Conservation (phyloP, 2,888 invertebrate species). For the Esperia sulphurella region DNA sequence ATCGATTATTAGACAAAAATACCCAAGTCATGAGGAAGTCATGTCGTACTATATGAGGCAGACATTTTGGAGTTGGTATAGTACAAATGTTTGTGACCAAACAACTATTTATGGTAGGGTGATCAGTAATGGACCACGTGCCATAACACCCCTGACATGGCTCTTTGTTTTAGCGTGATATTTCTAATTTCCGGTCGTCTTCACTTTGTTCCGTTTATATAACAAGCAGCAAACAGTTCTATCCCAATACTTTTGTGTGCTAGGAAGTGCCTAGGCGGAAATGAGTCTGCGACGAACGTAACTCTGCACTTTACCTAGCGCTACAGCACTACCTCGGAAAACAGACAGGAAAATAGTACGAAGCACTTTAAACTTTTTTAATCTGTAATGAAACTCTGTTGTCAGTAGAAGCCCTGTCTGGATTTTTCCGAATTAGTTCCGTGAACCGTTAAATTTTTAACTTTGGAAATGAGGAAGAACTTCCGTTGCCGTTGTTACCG, state of each 20-base stretch:
- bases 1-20: no score
- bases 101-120: no score
- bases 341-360: slow-evolving; percentile 23
- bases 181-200: not conserved
- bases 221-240: not conserved
- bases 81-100: no score
- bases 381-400: slow-evolving; percentile 39
- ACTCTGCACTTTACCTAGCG: not conserved
- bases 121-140: no score
- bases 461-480: slow-evolving; percentile 32
- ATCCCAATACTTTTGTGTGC: not conserved
- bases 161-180: no score
- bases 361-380: slow-evolving; percentile 47
- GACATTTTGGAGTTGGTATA: no score
- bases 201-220: no score
- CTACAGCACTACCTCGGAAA: not conserved
- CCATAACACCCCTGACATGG: no score
- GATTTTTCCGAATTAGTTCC: slow-evolving; percentile 39
- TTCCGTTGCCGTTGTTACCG: slow-evolving; percentile 25
- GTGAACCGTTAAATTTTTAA: slow-evolving; percentile 36
- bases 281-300: not conserved
- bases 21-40: no score
- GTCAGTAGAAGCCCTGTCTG: slow-evolving; percentile 31
- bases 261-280: not conserved
- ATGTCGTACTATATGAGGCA: no score